These are phyloP conservation scores for Ceryle rudis DNA, from an alignment of 2,797 vertebrate species.

Conservation along the genomic window DNA sequence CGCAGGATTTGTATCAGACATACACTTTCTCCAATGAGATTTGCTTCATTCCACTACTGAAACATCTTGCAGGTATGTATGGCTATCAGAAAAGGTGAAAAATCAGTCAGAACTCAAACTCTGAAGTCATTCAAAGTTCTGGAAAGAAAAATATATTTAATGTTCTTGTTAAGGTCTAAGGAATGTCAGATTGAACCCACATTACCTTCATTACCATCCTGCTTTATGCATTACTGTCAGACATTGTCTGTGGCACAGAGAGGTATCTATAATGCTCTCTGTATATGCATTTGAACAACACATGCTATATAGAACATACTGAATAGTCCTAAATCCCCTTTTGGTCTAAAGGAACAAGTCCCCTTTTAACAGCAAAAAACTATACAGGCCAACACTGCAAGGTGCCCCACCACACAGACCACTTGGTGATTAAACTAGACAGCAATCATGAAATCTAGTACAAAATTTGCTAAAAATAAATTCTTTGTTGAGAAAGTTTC, in stretches of 20 bases:
- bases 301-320: accelerated
- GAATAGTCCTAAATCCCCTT: not conserved
- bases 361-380: not conserved
- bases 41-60: not conserved
- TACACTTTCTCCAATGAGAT: not conserved
- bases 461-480: not conserved
- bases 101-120: slow-evolving; percentile 11
- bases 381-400: not conserved
- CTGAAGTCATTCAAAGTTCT: not conserved
- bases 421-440: not conserved
- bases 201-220: not conserved
- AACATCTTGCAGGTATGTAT: not conserved
- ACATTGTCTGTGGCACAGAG: not conserved
- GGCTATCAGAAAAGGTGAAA: not conserved
- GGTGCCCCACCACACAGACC: not conserved
- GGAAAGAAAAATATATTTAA: not conserved
- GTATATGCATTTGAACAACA: not conserved
- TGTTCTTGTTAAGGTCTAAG: not conserved
- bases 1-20: not conserved
- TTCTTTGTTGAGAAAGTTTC: not conserved
- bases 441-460: not conserved
- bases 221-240: not conserved
- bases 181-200: not conserved
- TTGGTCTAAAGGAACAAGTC: not conserved
- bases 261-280: not conserved